Conservation (phyloP, 2,888 invertebrate species). For the Hemaris fuciformis region DNA sequence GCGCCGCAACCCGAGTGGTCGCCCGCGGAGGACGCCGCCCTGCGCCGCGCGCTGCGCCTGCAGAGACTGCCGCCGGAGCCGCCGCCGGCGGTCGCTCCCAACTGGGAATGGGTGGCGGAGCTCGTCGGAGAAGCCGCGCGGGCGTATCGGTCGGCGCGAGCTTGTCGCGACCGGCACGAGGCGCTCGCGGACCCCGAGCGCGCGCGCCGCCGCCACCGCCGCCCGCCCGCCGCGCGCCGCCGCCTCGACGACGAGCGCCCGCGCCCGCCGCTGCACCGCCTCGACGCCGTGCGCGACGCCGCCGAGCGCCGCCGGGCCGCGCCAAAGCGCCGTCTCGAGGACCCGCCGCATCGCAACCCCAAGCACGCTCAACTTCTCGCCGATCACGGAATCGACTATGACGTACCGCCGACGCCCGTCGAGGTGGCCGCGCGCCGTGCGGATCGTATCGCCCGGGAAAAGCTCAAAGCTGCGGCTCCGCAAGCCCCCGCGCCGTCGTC, state of each 20-base stretch:
- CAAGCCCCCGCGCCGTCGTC: constrained; percentile 32
- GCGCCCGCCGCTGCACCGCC: constrained; percentile 77
- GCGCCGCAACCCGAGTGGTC: constrained; percentile 93
- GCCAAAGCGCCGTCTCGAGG: constrained; percentile 88
- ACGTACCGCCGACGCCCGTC: constrained; percentile 90
- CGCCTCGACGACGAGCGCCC: constrained; percentile 82
- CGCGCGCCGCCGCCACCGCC: constrained; percentile 93
- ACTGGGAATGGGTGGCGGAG: constrained; percentile 98
- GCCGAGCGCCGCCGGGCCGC: constrained; percentile 87
- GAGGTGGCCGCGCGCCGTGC: constrained; percentile 91
- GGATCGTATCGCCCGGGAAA: constrained; percentile 92
- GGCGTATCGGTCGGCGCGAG: constrained; percentile 93
- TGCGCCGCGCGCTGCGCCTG: constrained; percentile 90
- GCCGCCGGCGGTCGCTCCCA: constrained; percentile 92
- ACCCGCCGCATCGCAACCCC: constrained; percentile 86
- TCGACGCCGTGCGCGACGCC: constrained; percentile 89
- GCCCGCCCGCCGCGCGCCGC: constrained; percentile 85
- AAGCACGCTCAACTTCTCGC: constrained; percentile 92
- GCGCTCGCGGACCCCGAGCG: constrained; percentile 92
- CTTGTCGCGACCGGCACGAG: constrained; percentile 95
- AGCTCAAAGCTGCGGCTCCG: constrained; percentile 77
- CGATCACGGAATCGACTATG: constrained; percentile 93
- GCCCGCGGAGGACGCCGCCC: constrained; percentile 93
- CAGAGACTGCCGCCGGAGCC: constrained; percentile 84
- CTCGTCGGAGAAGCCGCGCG: constrained; percentile 93